Evolutionary conservation across 2,797 vertebrate genomes (phyloP).

Genomic region (Pogonophryne albipinna): DNA sequence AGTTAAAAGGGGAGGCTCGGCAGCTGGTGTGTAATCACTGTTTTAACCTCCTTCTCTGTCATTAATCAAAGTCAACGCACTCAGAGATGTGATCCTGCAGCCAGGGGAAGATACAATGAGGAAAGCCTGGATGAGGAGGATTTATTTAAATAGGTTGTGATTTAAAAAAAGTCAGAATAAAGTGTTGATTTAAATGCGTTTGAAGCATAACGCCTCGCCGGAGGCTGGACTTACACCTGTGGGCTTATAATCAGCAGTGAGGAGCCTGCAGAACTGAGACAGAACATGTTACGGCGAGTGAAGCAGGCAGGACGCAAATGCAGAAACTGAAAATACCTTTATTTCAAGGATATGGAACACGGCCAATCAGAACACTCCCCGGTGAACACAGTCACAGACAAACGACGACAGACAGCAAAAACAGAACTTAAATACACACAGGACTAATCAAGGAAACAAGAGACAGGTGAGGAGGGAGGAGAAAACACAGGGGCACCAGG

Average conservation of each 20-base stretch:
- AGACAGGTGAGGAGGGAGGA: too few species aligned
- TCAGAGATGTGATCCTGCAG: slow-evolving; percentile 52
- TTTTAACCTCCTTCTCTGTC: slow-evolving; percentile 71
- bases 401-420: too few species aligned
- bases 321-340: too few species aligned
- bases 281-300: too few species aligned
- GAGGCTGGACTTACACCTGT: slow-evolving; percentile 27
- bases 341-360: too few species aligned
- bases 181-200: slow-evolving; percentile 42
- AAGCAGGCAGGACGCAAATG: too few species aligned
- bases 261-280: neutral
- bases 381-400: too few species aligned
- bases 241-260: slow-evolving; percentile 24
- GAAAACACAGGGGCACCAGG: too few species aligned
- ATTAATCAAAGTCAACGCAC: slow-evolving; percentile 77
- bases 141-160: slow-evolving; percentile 54
- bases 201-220: slow-evolving; percentile 26
- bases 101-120: slow-evolving; percentile 30
- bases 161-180: slow-evolving; percentile 42
- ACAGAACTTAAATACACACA: too few species aligned
- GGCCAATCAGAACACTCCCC: too few species aligned
- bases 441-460: too few species aligned
- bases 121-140: slow-evolving; percentile 45
- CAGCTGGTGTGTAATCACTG: slow-evolving; percentile 77
- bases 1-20: slow-evolving; percentile 62